These are phyloP conservation scores for Calliopum simillimum DNA, from an alignment of 2,888 invertebrate genomes.

Conservation along the genomic window DNA sequence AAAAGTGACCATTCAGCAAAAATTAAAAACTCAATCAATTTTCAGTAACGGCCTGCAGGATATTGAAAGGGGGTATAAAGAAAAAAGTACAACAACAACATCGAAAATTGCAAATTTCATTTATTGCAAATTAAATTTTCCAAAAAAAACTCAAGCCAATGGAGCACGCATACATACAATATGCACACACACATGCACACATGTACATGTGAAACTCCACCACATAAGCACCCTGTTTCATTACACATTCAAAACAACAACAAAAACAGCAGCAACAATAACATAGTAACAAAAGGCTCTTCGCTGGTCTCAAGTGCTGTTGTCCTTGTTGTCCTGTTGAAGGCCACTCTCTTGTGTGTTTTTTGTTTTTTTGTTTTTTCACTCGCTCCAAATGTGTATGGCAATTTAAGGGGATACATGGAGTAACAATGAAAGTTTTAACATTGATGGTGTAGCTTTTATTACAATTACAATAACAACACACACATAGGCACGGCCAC, in stretches of 20 bases:
- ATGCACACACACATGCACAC: slow-evolving; percentile 1
- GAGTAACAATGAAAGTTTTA: too few relatives aligned
- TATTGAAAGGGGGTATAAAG: not conserved
- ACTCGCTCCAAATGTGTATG: too few relatives aligned
- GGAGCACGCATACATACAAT: slow-evolving; percentile 2
- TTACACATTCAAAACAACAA: slow-evolving; percentile 2
- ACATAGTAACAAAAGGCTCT: slow-evolving; percentile 11
- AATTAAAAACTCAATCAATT: slow-evolving; percentile 43
- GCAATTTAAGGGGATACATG: too few relatives aligned
- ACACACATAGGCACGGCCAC: slow-evolving; percentile 17
- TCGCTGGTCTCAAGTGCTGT: slow-evolving; percentile 25
- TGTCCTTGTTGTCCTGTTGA: slow-evolving; percentile 26
- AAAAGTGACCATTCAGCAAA: slow-evolving; percentile 34
- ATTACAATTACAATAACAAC: slow-evolving; percentile 29
- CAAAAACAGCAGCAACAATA: slow-evolving; percentile 4
- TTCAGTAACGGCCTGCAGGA: slow-evolving; percentile 20
- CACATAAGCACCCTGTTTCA: not conserved
- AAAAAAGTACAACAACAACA: slow-evolving; percentile 3
- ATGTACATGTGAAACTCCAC: not conserved
- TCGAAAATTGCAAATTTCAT: slow-evolving; percentile 38
- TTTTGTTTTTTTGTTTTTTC: too few relatives aligned
- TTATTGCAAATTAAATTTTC: slow-evolving; percentile 44
- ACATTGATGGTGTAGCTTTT: not conserved
- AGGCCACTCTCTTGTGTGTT: not conserved
- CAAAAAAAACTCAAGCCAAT: slow-evolving; percentile 10